phyloP scores from a whole-genome alignment of 2,113 vertebrate species.

The Ellobius talpinus region DNA sequence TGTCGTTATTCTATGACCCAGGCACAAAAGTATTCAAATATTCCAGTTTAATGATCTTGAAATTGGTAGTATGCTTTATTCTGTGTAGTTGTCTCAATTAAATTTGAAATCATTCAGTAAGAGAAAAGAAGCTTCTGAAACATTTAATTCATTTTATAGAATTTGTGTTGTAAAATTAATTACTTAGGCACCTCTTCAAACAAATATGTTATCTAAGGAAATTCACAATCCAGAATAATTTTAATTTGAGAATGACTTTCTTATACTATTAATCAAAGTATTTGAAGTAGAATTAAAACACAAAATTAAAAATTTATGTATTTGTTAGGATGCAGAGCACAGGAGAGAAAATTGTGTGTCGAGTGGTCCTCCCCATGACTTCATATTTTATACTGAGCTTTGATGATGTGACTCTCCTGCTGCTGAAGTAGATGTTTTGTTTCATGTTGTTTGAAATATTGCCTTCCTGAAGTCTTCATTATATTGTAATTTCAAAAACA shows the following conservation, averaged over 20 bases:
- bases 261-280: not conserved
- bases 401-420: not conserved
- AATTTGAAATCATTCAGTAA: constrained; percentile 53
- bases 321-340: not conserved
- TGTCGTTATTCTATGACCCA: constrained; percentile 15
- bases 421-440: not conserved
- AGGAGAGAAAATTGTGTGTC: not conserved
- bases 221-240: constrained; percentile 27
- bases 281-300: constrained; percentile 63
- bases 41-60: constrained; percentile 19
- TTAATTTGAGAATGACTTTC: constrained; percentile 1
- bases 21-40: constrained; percentile 8
- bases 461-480: not conserved
- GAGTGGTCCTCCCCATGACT: not conserved
- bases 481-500: not conserved
- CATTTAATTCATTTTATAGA: constrained; percentile 60
- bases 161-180: constrained; percentile 63
- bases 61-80: constrained; percentile 55
- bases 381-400: not conserved
- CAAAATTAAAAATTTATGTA: constrained; percentile 8
- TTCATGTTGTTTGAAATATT: not conserved
- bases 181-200: constrained; percentile 41
- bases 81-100: constrained; percentile 35
- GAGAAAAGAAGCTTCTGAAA: constrained; percentile 66
- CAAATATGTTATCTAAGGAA: not conserved